Base-by-base conservation (phyloP, 2,888 invertebrate genomes). In the Meteorus cinctellus region DNA sequence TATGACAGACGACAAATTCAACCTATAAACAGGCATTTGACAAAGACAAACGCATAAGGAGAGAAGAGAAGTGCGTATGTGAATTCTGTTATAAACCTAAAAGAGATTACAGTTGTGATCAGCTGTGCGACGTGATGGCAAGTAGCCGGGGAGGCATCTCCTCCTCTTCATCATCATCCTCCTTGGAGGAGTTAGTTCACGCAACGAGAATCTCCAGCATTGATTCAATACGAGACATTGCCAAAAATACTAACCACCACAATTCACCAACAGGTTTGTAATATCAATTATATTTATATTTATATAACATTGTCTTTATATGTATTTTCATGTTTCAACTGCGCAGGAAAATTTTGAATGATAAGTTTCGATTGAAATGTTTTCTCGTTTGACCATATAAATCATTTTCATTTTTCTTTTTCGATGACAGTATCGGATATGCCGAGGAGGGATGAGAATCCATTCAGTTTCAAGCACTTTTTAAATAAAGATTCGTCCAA, bases 391-490 rank as follows among this genome's bases (percentile, higher is more conserved):
- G 24, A 29, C 16, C 24, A 24, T 29, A 24, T 5, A 14, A 10
- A 65, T 19, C 1, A 19, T 19, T 19, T 1, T 19, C 12, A 4
- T 72, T 27, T 29, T 76, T 74, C 36, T 88, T 88, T 87, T 85
- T 83, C 90, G 90, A 77, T 90, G 90, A 89, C 90, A 86, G 90
- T 90, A 74, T 88, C 90, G 77, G 91, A 91, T 29, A 89, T 89
- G 45, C 89, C 91, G 77, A 91, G 92, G 71, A 91, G 92, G 82
- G 95, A 95, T 85, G 95, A 95, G 82, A 95, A 95, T 89, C 94
- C 95, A 3, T 95, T 96, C 89, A 96, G 96, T 74, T 96, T 96
- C 84, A 95, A 96, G 87, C 96, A 96, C 88, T 96, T 96, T 88
- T 89, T 96, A 82, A 94, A 94, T 86, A 92, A 94, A 82, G 94